Conservation (phyloP, 1,140 invertebrate genomes). For the Drosophila suzukii region DNA sequence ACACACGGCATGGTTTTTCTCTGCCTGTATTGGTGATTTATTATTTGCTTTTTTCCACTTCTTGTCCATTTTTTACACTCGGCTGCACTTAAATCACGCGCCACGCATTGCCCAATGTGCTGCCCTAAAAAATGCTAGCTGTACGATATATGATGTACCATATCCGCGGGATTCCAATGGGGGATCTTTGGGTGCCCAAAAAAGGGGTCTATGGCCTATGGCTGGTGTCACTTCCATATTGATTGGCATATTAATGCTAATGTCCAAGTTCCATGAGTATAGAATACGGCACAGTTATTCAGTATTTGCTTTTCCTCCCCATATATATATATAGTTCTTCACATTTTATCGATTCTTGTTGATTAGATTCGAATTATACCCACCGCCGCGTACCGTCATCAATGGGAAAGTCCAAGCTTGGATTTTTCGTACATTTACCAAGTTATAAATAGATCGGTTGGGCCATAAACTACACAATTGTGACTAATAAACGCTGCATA, state of each 20-base stretch:
- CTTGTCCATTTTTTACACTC: conserved; percentile 68
- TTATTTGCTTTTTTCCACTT: conserved; percentile 47
- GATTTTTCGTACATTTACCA: conserved; percentile 5
- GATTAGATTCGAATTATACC: conserved; percentile 38
- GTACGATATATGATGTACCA: conserved; percentile 18
- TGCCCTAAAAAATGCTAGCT: conserved; percentile 29
- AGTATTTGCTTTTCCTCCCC: neutral
- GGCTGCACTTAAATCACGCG: conserved; percentile 75
- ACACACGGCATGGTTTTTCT: conserved; percentile 34
- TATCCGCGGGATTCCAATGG: conserved; percentile 17
- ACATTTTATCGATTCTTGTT: conserved; percentile 29
- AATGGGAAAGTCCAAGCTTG: conserved; percentile 32
- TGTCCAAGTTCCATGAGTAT: conserved; percentile 7
- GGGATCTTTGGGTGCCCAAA: conserved; percentile 28
- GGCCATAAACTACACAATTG: neutral
- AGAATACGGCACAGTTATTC: conserved; percentile 2
- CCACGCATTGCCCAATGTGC: conserved; percentile 50
- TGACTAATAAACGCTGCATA: conserved; percentile 15
- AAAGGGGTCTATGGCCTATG: conserved; percentile 40
- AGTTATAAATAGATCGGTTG: conserved; percentile 26
- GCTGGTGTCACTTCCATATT: conserved; percentile 29
- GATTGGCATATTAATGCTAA: conserved; percentile 51
- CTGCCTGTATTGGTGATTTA: conserved; percentile 50
- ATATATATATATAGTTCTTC: conserved; percentile 5
- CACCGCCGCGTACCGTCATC: neutral